Evolutionary conservation across 2,888 invertebrate genomes (phyloP).

Genomic region (Netelia inedita): DNA sequence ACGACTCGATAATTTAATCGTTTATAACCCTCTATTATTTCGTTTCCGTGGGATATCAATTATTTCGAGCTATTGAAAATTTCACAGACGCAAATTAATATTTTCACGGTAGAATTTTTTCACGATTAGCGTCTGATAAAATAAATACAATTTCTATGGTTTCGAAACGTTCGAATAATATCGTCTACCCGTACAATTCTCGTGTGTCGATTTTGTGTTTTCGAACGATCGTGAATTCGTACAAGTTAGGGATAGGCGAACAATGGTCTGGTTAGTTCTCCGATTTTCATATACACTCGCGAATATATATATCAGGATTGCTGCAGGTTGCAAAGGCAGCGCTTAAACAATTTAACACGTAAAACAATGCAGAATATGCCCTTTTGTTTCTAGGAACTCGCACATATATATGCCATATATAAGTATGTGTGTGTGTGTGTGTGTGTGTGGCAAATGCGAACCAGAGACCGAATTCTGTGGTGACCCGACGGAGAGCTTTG

Average conservation of each 20-base stretch:
- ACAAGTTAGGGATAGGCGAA: not conserved
- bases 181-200: not conserved
- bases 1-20: too few species aligned
- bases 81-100: too few species aligned
- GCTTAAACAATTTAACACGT: not conserved
- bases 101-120: too few species aligned
- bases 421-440: not conserved
- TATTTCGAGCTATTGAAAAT: too few species aligned
- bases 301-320: not conserved
- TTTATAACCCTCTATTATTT: too few species aligned
- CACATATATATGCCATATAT: not conserved
- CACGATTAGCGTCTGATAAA: too few species aligned
- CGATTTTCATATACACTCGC: not conserved
- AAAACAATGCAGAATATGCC: slow-evolving; percentile 1
- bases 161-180: not conserved
- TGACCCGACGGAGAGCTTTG: not conserved
- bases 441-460: not conserved
- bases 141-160: not conserved
- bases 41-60: too few species aligned
- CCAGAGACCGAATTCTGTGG: not conserved
- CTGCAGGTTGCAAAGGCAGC: not conserved
- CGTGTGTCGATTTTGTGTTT: slow-evolving; percentile 21
- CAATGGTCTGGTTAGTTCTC: slow-evolving; percentile 22
- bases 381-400: slow-evolving; percentile 1
- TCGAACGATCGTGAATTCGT: slow-evolving; percentile 18